Conservation (phyloP, 2,888 invertebrate genomes). For the Chydorus sphaericus region DNA sequence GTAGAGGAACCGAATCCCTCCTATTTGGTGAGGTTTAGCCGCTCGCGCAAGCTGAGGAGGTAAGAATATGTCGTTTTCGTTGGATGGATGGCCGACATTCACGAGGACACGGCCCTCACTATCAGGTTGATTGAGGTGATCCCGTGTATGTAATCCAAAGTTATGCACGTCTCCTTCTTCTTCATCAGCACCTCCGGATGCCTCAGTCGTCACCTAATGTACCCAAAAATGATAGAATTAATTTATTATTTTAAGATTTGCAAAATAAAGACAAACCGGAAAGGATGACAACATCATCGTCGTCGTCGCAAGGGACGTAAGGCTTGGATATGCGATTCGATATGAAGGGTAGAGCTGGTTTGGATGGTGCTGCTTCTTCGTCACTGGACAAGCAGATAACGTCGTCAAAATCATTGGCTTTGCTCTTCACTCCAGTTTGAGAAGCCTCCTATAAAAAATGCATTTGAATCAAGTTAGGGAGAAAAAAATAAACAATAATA, state of each 20-base stretch:
- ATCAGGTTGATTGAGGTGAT: conserved; percentile 77
- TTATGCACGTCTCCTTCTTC: conserved; percentile 78
- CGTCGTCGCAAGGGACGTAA: conserved; percentile 10
- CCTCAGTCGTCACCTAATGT: too few relatives aligned
- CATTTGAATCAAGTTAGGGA: too few relatives aligned
- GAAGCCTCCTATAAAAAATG: too few relatives aligned
- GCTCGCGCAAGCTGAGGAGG: conserved; percentile 74
- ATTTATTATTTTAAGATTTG: background rate
- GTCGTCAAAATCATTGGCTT: conserved; percentile 18
- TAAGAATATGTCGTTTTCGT: conserved; percentile 78
- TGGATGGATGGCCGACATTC: conserved; percentile 82
- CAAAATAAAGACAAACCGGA: conserved; percentile 7
- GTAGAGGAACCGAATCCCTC: conserved; percentile 86
- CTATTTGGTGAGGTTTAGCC: conserved; percentile 89
- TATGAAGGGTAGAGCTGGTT: background rate
- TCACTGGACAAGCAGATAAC: conserved; percentile 20
- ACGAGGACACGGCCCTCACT: conserved; percentile 81
- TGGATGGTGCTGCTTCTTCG: conserved; percentile 17
- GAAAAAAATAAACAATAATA: too few relatives aligned
- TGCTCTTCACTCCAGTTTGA: conserved; percentile 11
- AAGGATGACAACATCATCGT: conserved; percentile 17
- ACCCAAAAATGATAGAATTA: background rate
- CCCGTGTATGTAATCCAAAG: conserved; percentile 86
- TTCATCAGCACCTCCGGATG: conserved; percentile 63
- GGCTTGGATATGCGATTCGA: background rate